Evolutionary conservation across 1,140 invertebrate genomes (phyloP).

Genomic region (Drosophila gunungcola): DNA sequence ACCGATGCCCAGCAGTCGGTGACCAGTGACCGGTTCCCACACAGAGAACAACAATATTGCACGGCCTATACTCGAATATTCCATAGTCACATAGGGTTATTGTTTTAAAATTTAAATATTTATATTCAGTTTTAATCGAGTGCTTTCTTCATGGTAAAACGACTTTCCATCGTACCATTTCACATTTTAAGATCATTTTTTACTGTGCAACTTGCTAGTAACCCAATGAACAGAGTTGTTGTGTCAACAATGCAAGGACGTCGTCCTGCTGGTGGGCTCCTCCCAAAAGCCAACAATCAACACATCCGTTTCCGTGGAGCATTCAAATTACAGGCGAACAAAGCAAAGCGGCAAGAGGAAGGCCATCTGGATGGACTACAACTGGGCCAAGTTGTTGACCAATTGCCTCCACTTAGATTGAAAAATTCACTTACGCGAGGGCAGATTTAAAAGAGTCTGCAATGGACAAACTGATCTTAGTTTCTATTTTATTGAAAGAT

Average conservation of each 20-base stretch:
- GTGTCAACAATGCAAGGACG: conserved; percentile 49
- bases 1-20: conserved; percentile 1
- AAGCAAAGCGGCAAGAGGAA: conserved; percentile 18
- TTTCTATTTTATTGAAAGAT: too few relatives aligned
- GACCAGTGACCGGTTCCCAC: conserved; percentile 4
- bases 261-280: conserved; percentile 28
- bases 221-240: conserved; percentile 36
- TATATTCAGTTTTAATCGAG: too few relatives aligned
- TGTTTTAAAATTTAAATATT: too few relatives aligned
- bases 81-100: too few relatives aligned
- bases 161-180: too few relatives aligned
- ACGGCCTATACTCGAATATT: too few relatives aligned
- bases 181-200: neutral
- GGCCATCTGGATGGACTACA: conserved; percentile 36
- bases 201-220: conserved; percentile 7
- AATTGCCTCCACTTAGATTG: conserved; percentile 57
- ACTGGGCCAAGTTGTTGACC: conserved; percentile 55
- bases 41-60: conserved; percentile 1
- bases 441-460: neutral
- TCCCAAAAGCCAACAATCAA: conserved; percentile 56
- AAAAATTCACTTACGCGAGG: conserved; percentile 38
- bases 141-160: neutral
- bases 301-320: conserved; percentile 68
- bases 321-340: conserved; percentile 51
- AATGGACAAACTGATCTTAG: neutral